These are phyloP conservation scores for Drosophila gaucha DNA, from an alignment of 2,888 invertebrate genomes.

Conservation along the genomic window DNA sequence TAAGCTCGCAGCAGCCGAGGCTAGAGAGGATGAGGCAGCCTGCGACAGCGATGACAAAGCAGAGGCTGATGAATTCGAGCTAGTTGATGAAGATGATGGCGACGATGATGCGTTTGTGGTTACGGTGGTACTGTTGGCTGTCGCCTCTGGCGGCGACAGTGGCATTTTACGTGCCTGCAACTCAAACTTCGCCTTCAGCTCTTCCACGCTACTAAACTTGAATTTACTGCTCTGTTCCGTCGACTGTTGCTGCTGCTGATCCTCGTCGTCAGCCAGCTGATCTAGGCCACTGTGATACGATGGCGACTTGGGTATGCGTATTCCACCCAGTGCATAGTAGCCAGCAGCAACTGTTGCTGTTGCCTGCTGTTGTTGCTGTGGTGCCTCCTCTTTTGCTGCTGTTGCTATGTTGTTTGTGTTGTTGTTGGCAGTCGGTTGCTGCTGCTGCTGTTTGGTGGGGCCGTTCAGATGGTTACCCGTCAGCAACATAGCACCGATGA, in stretches of 20 bases:
- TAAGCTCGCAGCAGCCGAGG: conserved; percentile 62
- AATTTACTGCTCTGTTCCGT: conserved; percentile 39
- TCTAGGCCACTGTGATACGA: conserved; percentile 95
- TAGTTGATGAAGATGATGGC: conserved; percentile 68
- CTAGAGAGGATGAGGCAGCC: conserved; percentile 67
- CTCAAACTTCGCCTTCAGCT: conserved; percentile 79
- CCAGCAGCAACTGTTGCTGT: conserved; percentile 43
- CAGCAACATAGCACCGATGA: conserved; percentile 85
- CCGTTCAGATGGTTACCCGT: conserved; percentile 83
- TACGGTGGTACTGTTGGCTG: conserved; percentile 27
- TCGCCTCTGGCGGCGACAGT: conserved; percentile 69
- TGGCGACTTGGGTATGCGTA: conserved; percentile 92
- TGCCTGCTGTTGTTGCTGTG: conserved; percentile 17
- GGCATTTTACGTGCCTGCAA: conserved; percentile 78
- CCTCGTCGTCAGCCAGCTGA: conserved; percentile 86
- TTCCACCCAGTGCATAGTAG: conserved; percentile 85
- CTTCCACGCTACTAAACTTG: conserved; percentile 76
- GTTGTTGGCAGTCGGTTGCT: conserved; percentile 36
- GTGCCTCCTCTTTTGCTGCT: conserved; percentile 15
- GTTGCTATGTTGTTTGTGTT: conserved; percentile 34
- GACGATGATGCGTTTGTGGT: conserved; percentile 58
- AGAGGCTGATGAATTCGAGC: conserved; percentile 70
- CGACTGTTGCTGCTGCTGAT: conserved; percentile 12
- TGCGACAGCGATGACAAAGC: conserved; percentile 69
- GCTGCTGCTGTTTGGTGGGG: conserved; percentile 66